Evolutionary conservation across 2,888 invertebrate genomes (phyloP).

Genomic region (Lymantria monacha): DNA sequence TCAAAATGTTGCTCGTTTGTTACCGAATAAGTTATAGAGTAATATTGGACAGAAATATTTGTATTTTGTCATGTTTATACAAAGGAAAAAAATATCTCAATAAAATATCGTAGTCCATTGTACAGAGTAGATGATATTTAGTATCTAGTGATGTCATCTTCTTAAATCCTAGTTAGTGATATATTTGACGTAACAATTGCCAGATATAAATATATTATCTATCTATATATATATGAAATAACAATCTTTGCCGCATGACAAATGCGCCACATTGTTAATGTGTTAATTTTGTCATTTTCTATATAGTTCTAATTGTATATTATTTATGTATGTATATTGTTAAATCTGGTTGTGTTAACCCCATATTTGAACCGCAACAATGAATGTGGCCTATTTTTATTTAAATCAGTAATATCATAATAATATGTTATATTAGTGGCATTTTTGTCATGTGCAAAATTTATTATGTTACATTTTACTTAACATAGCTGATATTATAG

Average conservation of each 20-base stretch:
- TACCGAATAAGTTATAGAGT: conserved; percentile 73
- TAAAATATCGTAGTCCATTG: conserved; percentile 79
- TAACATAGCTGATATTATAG: conserved; percentile 77
- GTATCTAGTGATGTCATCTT: conserved; percentile 66
- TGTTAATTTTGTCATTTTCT: conserved; percentile 48
- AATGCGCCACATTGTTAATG: conserved; percentile 56
- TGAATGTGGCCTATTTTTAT: conserved; percentile 75
- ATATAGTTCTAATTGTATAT: conserved; percentile 30
- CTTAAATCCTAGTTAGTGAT: conserved; percentile 74
- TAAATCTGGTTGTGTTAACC: conserved; percentile 66
- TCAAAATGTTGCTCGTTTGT: conserved; percentile 75
- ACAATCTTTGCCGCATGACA: conserved; percentile 64
- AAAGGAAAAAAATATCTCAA: conserved; percentile 76
- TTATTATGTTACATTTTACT: conserved; percentile 66
- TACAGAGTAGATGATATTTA: conserved; percentile 77
- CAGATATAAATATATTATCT: conserved; percentile 43
- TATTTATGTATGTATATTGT: conserved; percentile 38
- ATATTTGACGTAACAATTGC: conserved; percentile 72
- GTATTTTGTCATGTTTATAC: conserved; percentile 82
- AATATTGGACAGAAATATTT: conserved; percentile 72
- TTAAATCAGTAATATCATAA: conserved; percentile 48
- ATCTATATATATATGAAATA: conserved; percentile 34
- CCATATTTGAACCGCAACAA: conserved; percentile 64
- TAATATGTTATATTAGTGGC: conserved; percentile 50
- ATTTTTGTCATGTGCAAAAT: conserved; percentile 69